Evolutionary conservation across 2,888 invertebrate genomes (phyloP), one percentile per base, ranked within the genome.

Genomic region (Nomada goodeniana): DNA sequence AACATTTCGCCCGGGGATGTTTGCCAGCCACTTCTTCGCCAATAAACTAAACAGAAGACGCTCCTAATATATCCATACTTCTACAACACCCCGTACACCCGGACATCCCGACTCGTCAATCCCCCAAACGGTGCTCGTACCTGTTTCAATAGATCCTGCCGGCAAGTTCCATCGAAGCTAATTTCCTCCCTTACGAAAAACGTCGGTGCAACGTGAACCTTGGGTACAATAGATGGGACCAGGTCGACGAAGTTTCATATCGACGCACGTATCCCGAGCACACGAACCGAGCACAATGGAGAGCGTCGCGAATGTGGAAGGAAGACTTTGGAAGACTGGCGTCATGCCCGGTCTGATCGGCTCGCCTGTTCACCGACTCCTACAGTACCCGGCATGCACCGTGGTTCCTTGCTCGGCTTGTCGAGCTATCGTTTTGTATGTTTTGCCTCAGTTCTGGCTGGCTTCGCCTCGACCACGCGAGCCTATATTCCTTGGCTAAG

Each of bases 281-380:
- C 42, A 13, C 55, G 73, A 53, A 47, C 29, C 47, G 18, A 70
- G 53, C 61, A 67, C 50, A 82, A 82, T 68, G 80, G 60, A 82
- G 70, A 84, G 69, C 82, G 79, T 60, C 47, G 65, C 75, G 65
- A 74, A 80, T 75, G 77, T 74, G 61, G 80, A 81, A 76, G 80
- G 80, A 85, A 84, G 84, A 83, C 80, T 85, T 85, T 84, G 84
- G 84, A 80, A 84, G 89, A 90, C 89, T 90, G 90, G 88, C 88
- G 88, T 88, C 68, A 78, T 88, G 86, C 88, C 86, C 87, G 85
- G 78, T 76, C 83, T 67, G 82, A 82, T 78, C 85, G 85, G 76
- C 71, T 73, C 64, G 81, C 84, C 78, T 76, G 77, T 83, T 86
- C 85, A 76, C 80, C 85, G 80, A 83, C 83, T 84, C 81, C 75